Evolutionary conservation across 2,113 vertebrate species (phyloP).

Genomic region (Rhabdornis inornatus): DNA sequence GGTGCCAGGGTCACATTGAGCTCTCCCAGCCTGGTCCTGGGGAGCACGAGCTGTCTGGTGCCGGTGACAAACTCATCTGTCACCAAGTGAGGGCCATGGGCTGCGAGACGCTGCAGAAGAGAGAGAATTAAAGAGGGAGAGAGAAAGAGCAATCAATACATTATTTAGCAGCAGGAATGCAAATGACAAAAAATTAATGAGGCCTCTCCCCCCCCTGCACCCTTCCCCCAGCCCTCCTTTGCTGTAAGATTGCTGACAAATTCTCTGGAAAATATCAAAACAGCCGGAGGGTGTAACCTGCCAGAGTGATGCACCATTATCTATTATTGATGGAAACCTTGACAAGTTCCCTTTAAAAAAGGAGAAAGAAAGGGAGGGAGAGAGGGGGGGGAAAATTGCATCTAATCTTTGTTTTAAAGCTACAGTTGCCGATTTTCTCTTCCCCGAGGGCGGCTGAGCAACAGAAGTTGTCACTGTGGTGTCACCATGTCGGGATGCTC

Average conservation of each 20-base stretch:
- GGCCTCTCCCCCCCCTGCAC: not conserved
- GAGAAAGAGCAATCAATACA: slow-evolving; percentile 70
- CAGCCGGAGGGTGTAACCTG: slow-evolving; percentile 79
- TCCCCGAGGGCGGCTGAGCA: not conserved
- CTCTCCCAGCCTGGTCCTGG: not conserved
- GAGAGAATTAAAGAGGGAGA: slow-evolving; percentile 57
- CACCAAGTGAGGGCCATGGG: slow-evolving; percentile 32
- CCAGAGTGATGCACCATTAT: slow-evolving; percentile 70
- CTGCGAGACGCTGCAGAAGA: not conserved
- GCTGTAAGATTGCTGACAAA: slow-evolving; percentile 74
- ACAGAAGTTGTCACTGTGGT: not conserved
- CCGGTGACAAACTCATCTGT: slow-evolving; percentile 65
- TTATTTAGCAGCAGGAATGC: slow-evolving; percentile 81
- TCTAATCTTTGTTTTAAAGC: slow-evolving; percentile 70
- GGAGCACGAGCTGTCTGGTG: slow-evolving; percentile 11
- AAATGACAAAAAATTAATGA: slow-evolving; percentile 78
- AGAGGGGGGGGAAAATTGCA: not conserved
- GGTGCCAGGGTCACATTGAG: not conserved
- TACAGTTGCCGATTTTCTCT: not conserved
- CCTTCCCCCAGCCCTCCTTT: slow-evolving; percentile 29
- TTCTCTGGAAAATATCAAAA: slow-evolving; percentile 80
- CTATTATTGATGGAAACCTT: slow-evolving; percentile 81
- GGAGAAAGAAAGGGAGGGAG: not conserved
- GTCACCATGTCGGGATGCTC: not conserved
- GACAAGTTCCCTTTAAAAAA: slow-evolving; percentile 72